Evolutionary conservation across 2,888 invertebrate genomes (phyloP).

Genomic region (Scelioninae gen. 2): DNA sequence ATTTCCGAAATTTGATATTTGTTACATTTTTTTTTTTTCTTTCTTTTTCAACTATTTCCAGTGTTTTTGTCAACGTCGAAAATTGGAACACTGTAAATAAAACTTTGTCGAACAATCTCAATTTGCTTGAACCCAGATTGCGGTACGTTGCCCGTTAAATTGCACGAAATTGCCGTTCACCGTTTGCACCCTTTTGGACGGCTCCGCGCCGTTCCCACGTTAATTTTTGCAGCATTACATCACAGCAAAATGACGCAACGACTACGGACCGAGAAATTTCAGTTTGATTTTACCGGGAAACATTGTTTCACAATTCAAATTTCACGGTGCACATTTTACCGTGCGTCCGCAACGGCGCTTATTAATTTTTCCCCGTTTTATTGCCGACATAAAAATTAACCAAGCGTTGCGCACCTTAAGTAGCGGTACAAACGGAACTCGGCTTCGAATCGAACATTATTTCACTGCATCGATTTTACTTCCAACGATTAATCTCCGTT

Average conservation of each 20-base stretch:
- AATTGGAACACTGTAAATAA: too few species aligned
- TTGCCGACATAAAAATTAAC: constrained; percentile 46
- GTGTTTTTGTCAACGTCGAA: too few species aligned
- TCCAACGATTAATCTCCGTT: too few species aligned
- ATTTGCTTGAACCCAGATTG: too few species aligned
- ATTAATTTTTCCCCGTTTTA: constrained; percentile 38
- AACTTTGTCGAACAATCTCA: too few species aligned
- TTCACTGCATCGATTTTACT: too few species aligned
- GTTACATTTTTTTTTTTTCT: too few species aligned
- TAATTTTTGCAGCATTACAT: constrained; percentile 16
- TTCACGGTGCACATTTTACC: constrained; percentile 28
- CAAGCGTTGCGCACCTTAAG: constrained; percentile 27
- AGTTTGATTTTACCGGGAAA: constrained; percentile 39
- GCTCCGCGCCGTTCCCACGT: constrained; percentile 17
- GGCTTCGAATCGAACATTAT: not conserved
- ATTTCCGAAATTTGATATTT: too few species aligned
- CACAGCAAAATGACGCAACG: constrained; percentile 28
- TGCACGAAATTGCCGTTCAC: too few species aligned
- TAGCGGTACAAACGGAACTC: constrained; percentile 16
- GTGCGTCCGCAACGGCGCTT: constrained; percentile 23
- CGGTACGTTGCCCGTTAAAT: too few species aligned
- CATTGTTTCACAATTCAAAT: constrained; percentile 47
- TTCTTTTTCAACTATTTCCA: too few species aligned
- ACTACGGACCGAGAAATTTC: constrained; percentile 23
- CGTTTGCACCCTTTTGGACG: too few species aligned